A percentile compares a stretch with the other conserved stretches of the same genome.
These are phyloP conservation scores for Falco concolor DNA, from an alignment of 2,797 vertebrate species.

Conservation along the genomic window DNA sequence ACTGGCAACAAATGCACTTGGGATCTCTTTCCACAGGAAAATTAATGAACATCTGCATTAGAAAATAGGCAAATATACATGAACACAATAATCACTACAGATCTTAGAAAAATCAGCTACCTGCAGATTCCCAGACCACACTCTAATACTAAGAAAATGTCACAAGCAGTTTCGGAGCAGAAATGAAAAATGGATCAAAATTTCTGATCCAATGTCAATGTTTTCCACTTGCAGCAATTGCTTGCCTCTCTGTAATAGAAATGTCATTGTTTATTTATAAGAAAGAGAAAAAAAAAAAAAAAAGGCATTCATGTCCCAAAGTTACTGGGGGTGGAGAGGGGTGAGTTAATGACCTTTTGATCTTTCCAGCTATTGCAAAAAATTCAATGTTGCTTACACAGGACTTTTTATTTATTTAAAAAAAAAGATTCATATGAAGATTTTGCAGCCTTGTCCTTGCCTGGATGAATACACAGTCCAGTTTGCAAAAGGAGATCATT, in stretches of 20 bases:
- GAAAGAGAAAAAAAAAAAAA: neutral
- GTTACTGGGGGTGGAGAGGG: neutral
- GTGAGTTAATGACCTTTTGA: neutral
- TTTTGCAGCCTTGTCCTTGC: neutral
- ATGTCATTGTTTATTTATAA: neutral
- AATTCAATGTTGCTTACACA: neutral
- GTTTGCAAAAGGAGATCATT: neutral
- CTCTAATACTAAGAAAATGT: neutral
- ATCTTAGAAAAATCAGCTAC: neutral
- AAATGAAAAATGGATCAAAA: neutral
- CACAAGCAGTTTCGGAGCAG: neutral
- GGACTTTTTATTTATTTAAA: neutral
- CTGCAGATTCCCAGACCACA: neutral
- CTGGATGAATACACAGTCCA: neutral
- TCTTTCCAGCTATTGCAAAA: neutral
- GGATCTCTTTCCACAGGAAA: neutral
- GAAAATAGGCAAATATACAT: neutral
- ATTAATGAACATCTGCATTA: neutral
- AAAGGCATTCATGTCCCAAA: neutral
- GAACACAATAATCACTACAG: neutral
- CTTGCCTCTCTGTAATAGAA: neutral
- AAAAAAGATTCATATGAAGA: neutral
- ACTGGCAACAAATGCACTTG: neutral
- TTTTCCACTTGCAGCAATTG: neutral
- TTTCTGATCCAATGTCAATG: neutral